Base-by-base conservation (phyloP, 2,113 vertebrate species). In the Brachypteracias leptosomus region DNA sequence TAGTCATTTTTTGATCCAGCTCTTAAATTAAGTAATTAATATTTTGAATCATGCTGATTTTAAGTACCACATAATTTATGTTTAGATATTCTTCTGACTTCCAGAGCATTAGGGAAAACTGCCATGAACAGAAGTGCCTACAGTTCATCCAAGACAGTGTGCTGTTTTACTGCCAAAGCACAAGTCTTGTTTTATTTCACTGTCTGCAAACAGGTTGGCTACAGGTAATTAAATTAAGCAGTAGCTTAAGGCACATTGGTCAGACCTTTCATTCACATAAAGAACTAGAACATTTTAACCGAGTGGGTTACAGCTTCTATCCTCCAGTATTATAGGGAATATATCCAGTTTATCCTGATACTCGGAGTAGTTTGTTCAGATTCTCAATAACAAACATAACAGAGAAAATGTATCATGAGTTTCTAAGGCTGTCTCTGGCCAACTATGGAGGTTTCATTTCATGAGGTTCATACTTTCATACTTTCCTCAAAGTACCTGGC, bases 1-100 rank as follows among this genome's bases (percentile, higher is more conserved):
- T 84, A 77, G 73, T 36, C 1, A 61, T 61, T 85, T 89, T 89
- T 38, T 1, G 18, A 92, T 79, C 7, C 28, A 72, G 16, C 26
- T 95, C 11, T 75, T 89, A 38, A 86, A 46, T 54, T 84, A 81
- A 80, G 21, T 57, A 93, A 85, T 78, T 89, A 91, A 91, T 93
- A 85, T 94, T 94, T 80, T 63, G 38, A 82, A 82, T 82, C 54
- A 65, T 33, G 72, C 5, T 86, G 35, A 35, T 71, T 87, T 33
- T 75, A 77, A 87, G 51, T 65, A 59, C 20, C 31, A 52, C 2
- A 2, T 74, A 89, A 85, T 82, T 95, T 91, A 52, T 82, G 21
- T 57, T 88, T 91, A 57, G 52, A 14, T 75, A 75, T 94, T 95
- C 35, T 91, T 85, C 21, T 75, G 78, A 70, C 44, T 90, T 83